Evolutionary conservation across 2,113 vertebrate species (phyloP).

Genomic region (Mormyrus iriodes): DNA sequence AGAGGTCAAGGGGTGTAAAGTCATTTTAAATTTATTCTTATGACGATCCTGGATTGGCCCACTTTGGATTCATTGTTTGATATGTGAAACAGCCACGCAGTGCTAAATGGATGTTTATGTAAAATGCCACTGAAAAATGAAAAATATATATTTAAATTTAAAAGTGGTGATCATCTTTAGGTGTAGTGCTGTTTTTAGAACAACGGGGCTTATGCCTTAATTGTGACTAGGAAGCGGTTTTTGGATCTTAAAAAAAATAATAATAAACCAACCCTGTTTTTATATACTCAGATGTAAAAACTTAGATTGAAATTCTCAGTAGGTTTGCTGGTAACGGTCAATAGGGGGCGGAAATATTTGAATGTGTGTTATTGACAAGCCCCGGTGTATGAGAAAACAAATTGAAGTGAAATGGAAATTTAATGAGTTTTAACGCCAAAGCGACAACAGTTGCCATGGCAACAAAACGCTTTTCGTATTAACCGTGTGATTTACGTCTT

Average conservation of each 20-base stretch:
- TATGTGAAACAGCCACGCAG: neutral
- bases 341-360: neutral
- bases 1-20: neutral
- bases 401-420: neutral
- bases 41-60: neutral
- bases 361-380: neutral
- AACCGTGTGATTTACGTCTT: neutral
- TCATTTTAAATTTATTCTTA: neutral
- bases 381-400: neutral
- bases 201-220: neutral
- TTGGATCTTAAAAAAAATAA: too few relatives aligned
- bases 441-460: neutral
- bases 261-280: too few relatives aligned
- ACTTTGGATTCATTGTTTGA: neutral
- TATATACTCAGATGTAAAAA: neutral
- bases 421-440: constrained; percentile 4
- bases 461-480: neutral
- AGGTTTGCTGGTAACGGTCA: neutral
- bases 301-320: neutral
- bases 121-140: neutral
- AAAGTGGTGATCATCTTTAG: neutral
- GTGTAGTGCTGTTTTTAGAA: neutral
- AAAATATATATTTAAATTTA: neutral
- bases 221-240: neutral
- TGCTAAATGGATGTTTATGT: too few relatives aligned